phyloP scores from a whole-genome alignment of 2,888 invertebrate species.

The Octonoba sinensis region DNA sequence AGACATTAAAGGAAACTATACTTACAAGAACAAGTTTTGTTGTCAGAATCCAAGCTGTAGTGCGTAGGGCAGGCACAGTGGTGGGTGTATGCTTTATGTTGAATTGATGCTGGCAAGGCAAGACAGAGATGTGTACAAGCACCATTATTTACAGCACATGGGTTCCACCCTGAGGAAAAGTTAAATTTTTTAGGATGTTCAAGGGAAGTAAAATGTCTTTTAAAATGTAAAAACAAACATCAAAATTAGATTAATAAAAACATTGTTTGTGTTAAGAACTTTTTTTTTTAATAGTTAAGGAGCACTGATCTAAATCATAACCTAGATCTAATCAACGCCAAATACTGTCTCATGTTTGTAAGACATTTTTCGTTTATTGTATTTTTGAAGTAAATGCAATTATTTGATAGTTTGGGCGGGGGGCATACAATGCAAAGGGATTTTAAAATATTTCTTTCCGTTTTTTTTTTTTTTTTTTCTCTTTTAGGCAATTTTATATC shows the following conservation, averaged over 20 bases:
- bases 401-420: no score
- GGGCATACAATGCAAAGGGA: no score
- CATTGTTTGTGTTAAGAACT: background rate
- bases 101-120: slow-evolving; percentile 75
- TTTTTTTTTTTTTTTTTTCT: no score
- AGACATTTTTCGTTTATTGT: no score
- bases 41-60: slow-evolving; percentile 79
- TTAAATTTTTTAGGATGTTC: slow-evolving; percentile 2
- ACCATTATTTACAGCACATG: slow-evolving; percentile 83
- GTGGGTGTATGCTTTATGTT: slow-evolving; percentile 71
- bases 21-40: slow-evolving; percentile 81
- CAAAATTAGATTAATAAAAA: background rate
- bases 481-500: no score
- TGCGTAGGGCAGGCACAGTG: slow-evolving; percentile 89
- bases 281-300: no score
- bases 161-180: slow-evolving; percentile 75
- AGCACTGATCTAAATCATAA: no score
- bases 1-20: slow-evolving; percentile 62
- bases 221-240: no score
- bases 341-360: no score
- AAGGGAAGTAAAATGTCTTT: background rate
- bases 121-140: slow-evolving; percentile 88
- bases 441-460: no score
- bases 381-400: no score
- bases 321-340: no score